A percentile compares a stretch with the other conserved stretches of the same genome.
Conservation (phyloP, 23 tunicate genomes). For the Clavelina lepadiformis region DNA sequence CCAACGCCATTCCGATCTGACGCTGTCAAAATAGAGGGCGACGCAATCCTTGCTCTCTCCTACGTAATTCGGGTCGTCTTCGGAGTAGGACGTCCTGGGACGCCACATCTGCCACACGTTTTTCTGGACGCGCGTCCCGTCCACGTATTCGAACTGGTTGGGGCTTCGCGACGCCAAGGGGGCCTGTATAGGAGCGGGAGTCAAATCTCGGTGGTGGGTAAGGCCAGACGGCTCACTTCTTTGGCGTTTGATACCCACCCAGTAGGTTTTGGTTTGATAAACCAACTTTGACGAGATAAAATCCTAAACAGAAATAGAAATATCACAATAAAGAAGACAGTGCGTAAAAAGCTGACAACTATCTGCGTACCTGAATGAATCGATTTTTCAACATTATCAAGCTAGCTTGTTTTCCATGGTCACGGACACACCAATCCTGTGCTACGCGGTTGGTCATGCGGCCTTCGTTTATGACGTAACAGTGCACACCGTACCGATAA, state of each 20-base stretch:
- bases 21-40: conserved; percentile 36
- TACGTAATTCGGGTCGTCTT: neutral
- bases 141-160: conserved; percentile 41
- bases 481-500: conserved; percentile 63
- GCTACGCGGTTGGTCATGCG: conserved; percentile 29
- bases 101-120: conserved; percentile 76
- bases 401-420: conserved; percentile 34
- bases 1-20: conserved; percentile 66
- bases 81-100: conserved; percentile 7
- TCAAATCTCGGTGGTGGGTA: neutral
- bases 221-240: neutral
- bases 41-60: conserved; percentile 20
- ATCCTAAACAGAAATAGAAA: conserved; percentile 19
- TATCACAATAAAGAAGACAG: neutral
- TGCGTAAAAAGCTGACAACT: neutral
- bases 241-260: conserved; percentile 74
- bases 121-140: conserved; percentile 72
- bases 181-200: conserved; percentile 5
- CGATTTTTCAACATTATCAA: conserved; percentile 61
- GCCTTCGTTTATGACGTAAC: conserved; percentile 65
- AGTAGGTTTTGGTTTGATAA: conserved; percentile 27
- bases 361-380: conserved; percentile 32
- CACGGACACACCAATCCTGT: conserved; percentile 30
- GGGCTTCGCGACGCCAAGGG: conserved; percentile 24
- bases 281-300: conserved; percentile 54